Percentiles rank a stretch among this genome's conserved stretches.
Evolutionary conservation across 2,888 invertebrate species (phyloP).

Genomic region (Julus scanicus): DNA sequence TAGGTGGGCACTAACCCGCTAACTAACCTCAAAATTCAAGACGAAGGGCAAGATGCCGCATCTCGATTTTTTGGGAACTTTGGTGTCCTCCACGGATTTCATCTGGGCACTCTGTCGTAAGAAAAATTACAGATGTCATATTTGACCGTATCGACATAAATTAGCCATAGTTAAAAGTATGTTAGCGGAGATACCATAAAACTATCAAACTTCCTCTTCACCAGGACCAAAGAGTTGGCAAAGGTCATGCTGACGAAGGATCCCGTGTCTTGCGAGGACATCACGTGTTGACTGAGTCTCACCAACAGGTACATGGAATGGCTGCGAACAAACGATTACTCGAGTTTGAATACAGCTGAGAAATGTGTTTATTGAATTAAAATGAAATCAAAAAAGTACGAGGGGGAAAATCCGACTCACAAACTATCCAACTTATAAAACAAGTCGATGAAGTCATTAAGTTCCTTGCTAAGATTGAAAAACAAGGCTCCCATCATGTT

Average conservation of each 20-base stretch:
- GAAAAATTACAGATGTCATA: not conserved
- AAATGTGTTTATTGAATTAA: constrained; percentile 52
- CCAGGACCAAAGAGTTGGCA: constrained; percentile 85
- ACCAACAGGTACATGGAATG: constrained; percentile 95
- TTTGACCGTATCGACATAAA: too few relatives aligned
- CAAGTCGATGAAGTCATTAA: constrained; percentile 85
- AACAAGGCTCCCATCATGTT: constrained; percentile 89
- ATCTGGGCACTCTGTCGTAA: constrained; percentile 42
- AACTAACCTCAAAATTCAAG: constrained; percentile 80
- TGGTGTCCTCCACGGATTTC: constrained; percentile 81
- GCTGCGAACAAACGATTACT: constrained; percentile 69
- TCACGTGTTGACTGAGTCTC: constrained; percentile 89
- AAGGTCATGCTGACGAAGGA: constrained; percentile 89
- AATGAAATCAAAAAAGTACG: not conserved
- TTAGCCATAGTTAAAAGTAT: too few relatives aligned
- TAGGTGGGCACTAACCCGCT: not conserved
- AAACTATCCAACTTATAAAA: constrained; percentile 90
- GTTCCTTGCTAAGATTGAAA: constrained; percentile 85
- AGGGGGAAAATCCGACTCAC: constrained; percentile 71
- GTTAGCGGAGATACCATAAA: constrained; percentile 73
- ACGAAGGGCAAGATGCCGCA: constrained; percentile 92
- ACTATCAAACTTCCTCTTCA: constrained; percentile 90
- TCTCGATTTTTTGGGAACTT: constrained; percentile 79
- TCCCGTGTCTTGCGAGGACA: constrained; percentile 86
- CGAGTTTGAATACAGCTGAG: constrained; percentile 53